phyloP scores from a whole-genome alignment of 2,797 vertebrate genomes.

The Pangasius larnaudii region DNA sequence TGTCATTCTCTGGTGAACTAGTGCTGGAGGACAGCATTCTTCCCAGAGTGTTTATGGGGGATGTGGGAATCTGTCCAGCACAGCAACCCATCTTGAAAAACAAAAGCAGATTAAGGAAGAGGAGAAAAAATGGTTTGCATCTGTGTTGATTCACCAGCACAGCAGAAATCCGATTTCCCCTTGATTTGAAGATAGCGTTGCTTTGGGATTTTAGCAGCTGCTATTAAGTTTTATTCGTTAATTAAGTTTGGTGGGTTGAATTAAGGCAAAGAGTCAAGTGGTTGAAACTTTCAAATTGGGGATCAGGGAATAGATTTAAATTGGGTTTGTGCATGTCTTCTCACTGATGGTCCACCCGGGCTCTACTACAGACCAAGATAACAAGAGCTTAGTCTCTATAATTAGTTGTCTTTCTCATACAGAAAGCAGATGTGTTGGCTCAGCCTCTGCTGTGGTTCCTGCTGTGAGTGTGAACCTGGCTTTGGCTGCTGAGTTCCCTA shows the following conservation, averaged over 20 bases:
- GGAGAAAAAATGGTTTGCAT: conserved; percentile 58
- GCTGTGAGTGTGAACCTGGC: conserved; percentile 43
- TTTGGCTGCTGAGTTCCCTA: conserved; percentile 38
- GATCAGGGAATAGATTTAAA: conserved; percentile 24
- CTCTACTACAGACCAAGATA: conserved; percentile 33
- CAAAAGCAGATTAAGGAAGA: conserved; percentile 24
- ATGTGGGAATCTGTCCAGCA: conserved; percentile 15
- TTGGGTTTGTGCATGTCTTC: conserved; percentile 30
- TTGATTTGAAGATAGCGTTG: conserved; percentile 48
- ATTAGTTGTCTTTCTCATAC: conserved; percentile 53
- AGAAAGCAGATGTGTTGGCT: conserved; percentile 72
- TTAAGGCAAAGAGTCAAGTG: conserved; percentile 28
- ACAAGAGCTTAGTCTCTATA: conserved; percentile 28
- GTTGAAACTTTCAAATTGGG: conserved; percentile 25
- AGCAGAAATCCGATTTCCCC: conserved; percentile 55
- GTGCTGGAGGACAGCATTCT: conserved; percentile 18
- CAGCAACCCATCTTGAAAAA: conserved; percentile 52
- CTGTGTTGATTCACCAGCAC: conserved; percentile 54
- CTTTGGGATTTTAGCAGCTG: conserved; percentile 23
- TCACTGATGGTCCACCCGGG: conserved; percentile 25
- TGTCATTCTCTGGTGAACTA: conserved; percentile 38
- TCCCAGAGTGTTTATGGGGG: conserved; percentile 26
- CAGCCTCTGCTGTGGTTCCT: conserved; percentile 33
- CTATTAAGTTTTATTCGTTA: conserved; percentile 45
- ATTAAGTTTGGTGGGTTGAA: conserved; percentile 34